Percentiles rank a stretch among this genome's conserved stretches.
phyloP scores from a whole-genome alignment of 2,888 invertebrate genomes.

The Heteropelma amictum region DNA sequence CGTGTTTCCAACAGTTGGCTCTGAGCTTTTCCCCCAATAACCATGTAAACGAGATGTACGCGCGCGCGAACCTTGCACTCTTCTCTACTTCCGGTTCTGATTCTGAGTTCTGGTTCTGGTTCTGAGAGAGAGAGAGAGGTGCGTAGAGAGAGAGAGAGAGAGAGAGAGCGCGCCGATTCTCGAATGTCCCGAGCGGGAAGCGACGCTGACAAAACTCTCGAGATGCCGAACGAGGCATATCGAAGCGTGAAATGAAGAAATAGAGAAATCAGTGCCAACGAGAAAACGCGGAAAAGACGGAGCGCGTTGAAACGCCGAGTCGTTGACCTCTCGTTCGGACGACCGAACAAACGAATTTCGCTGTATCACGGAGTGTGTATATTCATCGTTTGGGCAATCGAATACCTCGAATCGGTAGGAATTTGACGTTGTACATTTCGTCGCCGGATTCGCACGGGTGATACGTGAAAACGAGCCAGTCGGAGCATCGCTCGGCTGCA shows the following conservation, averaged over 20 bases:
- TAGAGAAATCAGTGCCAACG: conserved; percentile 20
- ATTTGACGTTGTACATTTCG: conserved; percentile 72
- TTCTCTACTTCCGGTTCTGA: conserved; percentile 1
- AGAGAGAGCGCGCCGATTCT: no score
- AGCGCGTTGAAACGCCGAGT: neutral
- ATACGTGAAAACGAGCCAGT: no score
- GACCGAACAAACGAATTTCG: neutral
- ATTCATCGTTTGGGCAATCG: no score
- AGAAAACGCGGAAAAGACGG: neutral
- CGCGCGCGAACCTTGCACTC: conserved; percentile 4
- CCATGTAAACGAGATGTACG: conserved; percentile 53
- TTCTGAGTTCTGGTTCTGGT: no score
- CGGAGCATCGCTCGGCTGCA: no score
- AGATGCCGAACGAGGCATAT: conserved; percentile 18
- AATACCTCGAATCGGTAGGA: neutral
- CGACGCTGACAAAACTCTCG: conserved; percentile 10
- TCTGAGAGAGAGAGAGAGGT: no score
- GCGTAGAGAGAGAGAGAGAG: no score
- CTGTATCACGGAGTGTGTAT: no score
- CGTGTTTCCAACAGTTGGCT: conserved; percentile 32
- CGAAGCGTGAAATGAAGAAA: conserved; percentile 24
- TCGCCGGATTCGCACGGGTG: no score
- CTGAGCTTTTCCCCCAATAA: conserved; percentile 51
- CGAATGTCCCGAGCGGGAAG: no score
- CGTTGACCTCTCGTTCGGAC: neutral